Percentiles rank a stretch among this genome's conserved stretches.
phyloP scores from a whole-genome alignment of 1,140 invertebrate species.

The Cotesia chilonis region DNA sequence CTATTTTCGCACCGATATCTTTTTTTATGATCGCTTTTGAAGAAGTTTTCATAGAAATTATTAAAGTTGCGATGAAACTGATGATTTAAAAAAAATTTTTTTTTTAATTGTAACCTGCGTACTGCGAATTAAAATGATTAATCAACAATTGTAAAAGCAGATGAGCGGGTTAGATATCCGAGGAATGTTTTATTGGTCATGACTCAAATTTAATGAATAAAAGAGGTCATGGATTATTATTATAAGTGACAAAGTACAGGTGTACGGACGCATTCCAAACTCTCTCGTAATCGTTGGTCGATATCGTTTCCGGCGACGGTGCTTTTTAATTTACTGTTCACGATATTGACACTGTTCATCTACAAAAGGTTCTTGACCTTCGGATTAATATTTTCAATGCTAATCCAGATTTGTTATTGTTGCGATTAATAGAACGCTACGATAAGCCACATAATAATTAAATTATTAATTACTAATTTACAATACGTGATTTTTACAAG shows the following conservation, averaged over 20 bases:
- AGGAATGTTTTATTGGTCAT: too few species aligned
- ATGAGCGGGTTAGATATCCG: not conserved
- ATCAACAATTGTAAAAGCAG: not conserved
- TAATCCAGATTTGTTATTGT: not conserved
- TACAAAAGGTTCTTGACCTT: conserved; percentile 27
- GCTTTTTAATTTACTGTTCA: conserved; percentile 28
- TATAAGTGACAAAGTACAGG: conserved; percentile 23
- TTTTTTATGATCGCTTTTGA: too few species aligned
- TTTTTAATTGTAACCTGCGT: too few species aligned
- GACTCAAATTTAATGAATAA: not conserved
- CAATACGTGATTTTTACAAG: too few species aligned
- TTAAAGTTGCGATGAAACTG: too few species aligned
- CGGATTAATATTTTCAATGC: not conserved
- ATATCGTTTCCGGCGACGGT: conserved; percentile 24
- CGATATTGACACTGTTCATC: conserved; percentile 27
- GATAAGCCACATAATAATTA: too few species aligned
- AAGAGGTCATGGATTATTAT: conserved; percentile 10
- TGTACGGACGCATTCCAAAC: conserved; percentile 23
- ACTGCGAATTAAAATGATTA: too few species aligned
- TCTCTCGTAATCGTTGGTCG: conserved; percentile 13
- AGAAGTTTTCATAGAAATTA: too few species aligned
- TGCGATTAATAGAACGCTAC: not conserved
- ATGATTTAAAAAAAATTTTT: too few species aligned
- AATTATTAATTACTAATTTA: not conserved
- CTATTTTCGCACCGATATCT: too few species aligned